Evolutionary conservation across 2,888 invertebrate species (phyloP).

Genomic region (Acleris sparsana): DNA sequence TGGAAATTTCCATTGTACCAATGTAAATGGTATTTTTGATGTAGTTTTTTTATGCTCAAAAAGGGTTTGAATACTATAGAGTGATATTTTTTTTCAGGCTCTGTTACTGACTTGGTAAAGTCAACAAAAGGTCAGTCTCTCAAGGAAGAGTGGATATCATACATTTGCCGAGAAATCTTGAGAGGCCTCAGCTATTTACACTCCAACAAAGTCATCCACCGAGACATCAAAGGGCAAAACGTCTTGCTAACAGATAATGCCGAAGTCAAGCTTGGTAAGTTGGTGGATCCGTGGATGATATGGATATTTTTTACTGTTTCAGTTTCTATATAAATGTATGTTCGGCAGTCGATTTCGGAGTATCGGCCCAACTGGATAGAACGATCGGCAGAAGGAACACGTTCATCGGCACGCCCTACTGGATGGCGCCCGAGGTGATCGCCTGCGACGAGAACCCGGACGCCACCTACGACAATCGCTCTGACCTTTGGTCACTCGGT

Average conservation of each 20-base stretch:
- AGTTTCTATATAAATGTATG: constrained; percentile 31
- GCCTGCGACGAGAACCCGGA: constrained; percentile 99
- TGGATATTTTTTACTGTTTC: constrained; percentile 15
- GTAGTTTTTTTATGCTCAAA: too few relatives aligned
- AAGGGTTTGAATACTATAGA: not conserved
- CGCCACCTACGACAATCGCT: constrained; percentile 99
- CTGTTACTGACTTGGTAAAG: constrained; percentile 99
- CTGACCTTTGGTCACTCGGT: constrained; percentile 95
- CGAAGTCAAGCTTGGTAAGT: constrained; percentile 97
- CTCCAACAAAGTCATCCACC: constrained; percentile 99
- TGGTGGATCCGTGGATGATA: not conserved
- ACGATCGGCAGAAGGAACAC: constrained; percentile 99
- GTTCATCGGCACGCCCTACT: constrained; percentile 98
- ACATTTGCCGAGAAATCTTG: constrained; percentile 97
- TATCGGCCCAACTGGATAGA: constrained; percentile 98
- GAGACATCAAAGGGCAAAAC: constrained; percentile 99
- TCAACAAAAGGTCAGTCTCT: constrained; percentile 98
- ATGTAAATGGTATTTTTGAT: too few relatives aligned
- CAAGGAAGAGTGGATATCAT: constrained; percentile 99
- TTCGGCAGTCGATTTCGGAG: constrained; percentile 97
- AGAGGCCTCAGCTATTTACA: constrained; percentile 98
- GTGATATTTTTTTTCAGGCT: constrained; percentile 80
- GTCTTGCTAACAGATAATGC: constrained; percentile 99
- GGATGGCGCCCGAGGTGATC: constrained; percentile 99
- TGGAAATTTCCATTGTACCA: too few relatives aligned